Base-by-base conservation (phyloP, 2,888 invertebrate genomes). In the Prostheceraeus crozeri region DNA sequence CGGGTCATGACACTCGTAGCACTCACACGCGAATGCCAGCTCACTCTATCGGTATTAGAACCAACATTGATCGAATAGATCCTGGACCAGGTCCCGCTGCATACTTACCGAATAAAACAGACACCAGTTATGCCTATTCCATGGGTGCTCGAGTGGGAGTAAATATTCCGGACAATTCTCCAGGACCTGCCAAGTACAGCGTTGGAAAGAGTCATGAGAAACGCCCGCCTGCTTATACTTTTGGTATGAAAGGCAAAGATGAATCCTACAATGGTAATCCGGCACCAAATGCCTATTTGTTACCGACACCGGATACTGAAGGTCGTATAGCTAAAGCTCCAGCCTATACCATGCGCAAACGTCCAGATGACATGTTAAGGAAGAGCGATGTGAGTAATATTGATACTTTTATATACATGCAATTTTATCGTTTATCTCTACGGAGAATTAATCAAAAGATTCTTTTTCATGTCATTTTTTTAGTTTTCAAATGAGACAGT, bases 241-340 rank as follows among this genome's bases (percentile, higher is more conserved):
- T 40, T 14, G 40, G 40, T 4, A n/a, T n/a, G 4, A 40, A 40
- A 21, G 6, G 6, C 8, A 8, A 4, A 21, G 40, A 40, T 16
- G 6, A 16, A 21, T 4, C 8, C 6, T 16, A n/a, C 16, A 8
- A 21, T 23, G 40, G 23, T 40, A 40, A 16, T 40, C 40, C 40
- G n/a, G 40, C 40, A 40, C 40, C 40, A 4, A 40, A 40, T 23
- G 40, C 40, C 19, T 40, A 40, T 23, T 16, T 16, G n/a, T 23
- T 40, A 4, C 40, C 40, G 6, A 6, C 8, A n/a, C 6, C 40
- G 40, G 40, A 40, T 23, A n/a, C 8, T 4, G 40, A 40, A 14
- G 23, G 23, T 6, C 4, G n/a, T 14, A 4, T 4, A 4, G 40
- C 8, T 6, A 4, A 4, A 4, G 40, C 8, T 6, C 40, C 40